These are phyloP conservation scores for Megathymus violae DNA, from an alignment of 1,140 invertebrate species.

Conservation along the genomic window DNA sequence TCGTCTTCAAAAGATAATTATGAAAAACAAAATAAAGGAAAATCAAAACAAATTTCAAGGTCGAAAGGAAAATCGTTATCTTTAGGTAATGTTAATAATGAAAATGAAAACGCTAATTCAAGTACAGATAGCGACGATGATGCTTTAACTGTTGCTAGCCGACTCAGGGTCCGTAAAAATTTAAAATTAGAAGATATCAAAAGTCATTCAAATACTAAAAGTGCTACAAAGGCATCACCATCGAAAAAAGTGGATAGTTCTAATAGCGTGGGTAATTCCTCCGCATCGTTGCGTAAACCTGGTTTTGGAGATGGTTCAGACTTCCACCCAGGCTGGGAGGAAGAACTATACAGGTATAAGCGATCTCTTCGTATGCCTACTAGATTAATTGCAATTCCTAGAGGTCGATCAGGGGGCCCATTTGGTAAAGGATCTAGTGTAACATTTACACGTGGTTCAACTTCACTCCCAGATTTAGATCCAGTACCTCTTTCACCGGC, in stretches of 20 bases:
- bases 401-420: constrained; percentile 72
- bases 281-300: constrained; percentile 82
- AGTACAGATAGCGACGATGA: constrained; percentile 79
- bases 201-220: constrained; percentile 51
- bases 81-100: constrained; percentile 57
- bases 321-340: constrained; percentile 91
- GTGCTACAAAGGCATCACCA: constrained; percentile 63
- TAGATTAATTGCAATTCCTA: constrained; percentile 89
- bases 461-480: constrained; percentile 90
- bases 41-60: constrained; percentile 51
- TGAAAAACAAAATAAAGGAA: constrained; percentile 59
- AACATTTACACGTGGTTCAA: constrained; percentile 83
- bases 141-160: constrained; percentile 65
- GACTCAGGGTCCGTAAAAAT: constrained; percentile 71
- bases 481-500: constrained; percentile 86
- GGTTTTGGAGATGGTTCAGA: constrained; percentile 89
- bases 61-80: constrained; percentile 59
- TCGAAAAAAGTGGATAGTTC: constrained; percentile 66
- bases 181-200: constrained; percentile 71
- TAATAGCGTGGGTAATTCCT: constrained; percentile 62
- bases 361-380: constrained; percentile 91
- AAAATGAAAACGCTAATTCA: constrained; percentile 54
- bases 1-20: constrained; percentile 59
- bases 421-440: constrained; percentile 58
- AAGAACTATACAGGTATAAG: constrained; percentile 92